A percentile compares a stretch with the other conserved stretches of the same genome.
phyloP scores from a whole-genome alignment of 2,797 vertebrate genomes.

The Borostomias antarcticus region DNA sequence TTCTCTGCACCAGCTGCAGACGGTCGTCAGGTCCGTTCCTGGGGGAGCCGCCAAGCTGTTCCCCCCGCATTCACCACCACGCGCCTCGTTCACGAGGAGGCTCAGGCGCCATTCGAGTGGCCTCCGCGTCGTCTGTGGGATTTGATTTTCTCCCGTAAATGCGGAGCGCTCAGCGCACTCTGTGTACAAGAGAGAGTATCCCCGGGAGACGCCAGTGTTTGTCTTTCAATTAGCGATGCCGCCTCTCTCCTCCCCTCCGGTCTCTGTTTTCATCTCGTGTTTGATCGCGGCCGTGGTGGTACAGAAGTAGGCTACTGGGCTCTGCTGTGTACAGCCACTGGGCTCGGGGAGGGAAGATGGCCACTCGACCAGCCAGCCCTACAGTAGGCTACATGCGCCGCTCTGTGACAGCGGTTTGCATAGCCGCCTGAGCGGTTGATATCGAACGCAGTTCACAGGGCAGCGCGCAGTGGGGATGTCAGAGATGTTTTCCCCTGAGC shows the following conservation, averaged over 20 bases:
- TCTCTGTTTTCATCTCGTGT: constrained; percentile 36
- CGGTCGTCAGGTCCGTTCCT: constrained; percentile 72
- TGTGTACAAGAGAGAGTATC: constrained; percentile 47
- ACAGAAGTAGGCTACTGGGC: constrained; percentile 10
- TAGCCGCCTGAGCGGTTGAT: not conserved
- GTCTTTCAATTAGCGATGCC: constrained; percentile 70
- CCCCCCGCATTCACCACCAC: constrained; percentile 66
- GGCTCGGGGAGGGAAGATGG: constrained; percentile 17
- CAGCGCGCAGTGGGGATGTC: constrained; percentile 22
- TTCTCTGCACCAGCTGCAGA: constrained; percentile 78
- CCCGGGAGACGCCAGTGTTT: constrained; percentile 60
- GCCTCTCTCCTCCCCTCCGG: constrained; percentile 39
- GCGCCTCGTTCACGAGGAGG: constrained; percentile 65
- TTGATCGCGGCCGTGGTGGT: constrained; percentile 47
- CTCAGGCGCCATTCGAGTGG: constrained; percentile 66
- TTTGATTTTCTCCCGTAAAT: constrained; percentile 63
- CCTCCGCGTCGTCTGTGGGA: constrained; percentile 66
- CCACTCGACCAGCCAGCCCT: too few relatives aligned
- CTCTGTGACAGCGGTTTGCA: constrained; percentile 7
- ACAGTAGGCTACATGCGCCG: not conserved
- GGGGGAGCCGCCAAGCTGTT: constrained; percentile 80
- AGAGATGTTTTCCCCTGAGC: constrained; percentile 11
- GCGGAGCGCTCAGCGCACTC: constrained; percentile 61
- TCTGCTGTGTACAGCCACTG: constrained; percentile 37
- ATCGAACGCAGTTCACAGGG: too few relatives aligned